Percentiles rank a stretch among this genome's conserved stretches.
These are phyloP conservation scores for Horisme vitalbata DNA, from an alignment of 2,888 invertebrate species.

Conservation along the genomic window DNA sequence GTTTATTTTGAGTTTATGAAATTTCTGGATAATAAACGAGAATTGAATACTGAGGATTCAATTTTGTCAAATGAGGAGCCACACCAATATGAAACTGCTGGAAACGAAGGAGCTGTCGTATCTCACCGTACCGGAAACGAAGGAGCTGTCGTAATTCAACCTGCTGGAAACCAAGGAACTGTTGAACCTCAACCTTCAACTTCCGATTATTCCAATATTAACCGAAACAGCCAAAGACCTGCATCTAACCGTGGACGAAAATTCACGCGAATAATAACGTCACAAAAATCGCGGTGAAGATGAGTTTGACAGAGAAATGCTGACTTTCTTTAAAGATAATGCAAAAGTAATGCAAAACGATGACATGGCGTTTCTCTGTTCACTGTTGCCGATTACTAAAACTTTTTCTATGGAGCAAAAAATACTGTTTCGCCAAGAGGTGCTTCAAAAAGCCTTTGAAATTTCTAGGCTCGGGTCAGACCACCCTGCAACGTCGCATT, in stretches of 20 bases:
- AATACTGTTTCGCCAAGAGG: conserved; percentile 17
- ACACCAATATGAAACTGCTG: conserved; percentile 10
- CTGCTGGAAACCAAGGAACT: conserved; percentile 3
- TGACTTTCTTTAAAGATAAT: conserved; percentile 26
- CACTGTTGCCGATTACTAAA: conserved; percentile 6
- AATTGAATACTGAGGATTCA: conserved; percentile 12
- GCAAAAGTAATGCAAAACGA: conserved; percentile 23
- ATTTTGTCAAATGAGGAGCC: conserved; percentile 15
- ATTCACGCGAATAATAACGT: conserved; percentile 14
- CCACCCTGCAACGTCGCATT: conserved; percentile 2
- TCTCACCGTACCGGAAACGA: conserved; percentile 2
- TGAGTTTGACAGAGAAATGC: conserved; percentile 27
- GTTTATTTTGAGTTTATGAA: conserved; percentile 14
- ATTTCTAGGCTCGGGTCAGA: conserved; percentile 7
- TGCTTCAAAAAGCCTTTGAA: conserved; percentile 12
- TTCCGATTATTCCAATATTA: conserved; percentile 11
- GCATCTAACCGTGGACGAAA: conserved; percentile 17
- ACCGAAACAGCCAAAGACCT: conserved; percentile 16
- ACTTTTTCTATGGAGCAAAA: conserved; percentile 21
- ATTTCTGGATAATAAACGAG: conserved; percentile 13
- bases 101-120: conserved; percentile 15
- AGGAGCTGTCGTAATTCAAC: neutral
- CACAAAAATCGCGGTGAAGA: conserved; percentile 12
- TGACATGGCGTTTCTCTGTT: conserved; percentile 22
- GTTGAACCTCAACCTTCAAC: conserved; percentile 6